phyloP scores from a whole-genome alignment of 2,888 invertebrate genomes.

The Pandemis heparana region DNA sequence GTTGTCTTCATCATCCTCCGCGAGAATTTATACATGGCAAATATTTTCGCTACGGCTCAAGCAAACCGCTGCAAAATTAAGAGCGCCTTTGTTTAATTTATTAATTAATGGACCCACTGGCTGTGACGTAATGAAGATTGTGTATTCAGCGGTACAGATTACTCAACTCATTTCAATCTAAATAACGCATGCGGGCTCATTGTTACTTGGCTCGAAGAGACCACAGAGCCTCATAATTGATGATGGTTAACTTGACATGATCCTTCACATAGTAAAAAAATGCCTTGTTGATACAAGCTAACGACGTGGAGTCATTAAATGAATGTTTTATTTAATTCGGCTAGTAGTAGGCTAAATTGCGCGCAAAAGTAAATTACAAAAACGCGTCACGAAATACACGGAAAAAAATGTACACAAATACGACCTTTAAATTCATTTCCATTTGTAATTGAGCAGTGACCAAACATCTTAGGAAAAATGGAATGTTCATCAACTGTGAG shows the following conservation, averaged over 20 bases:
- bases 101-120: conserved; percentile 82
- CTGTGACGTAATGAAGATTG: conserved; percentile 57
- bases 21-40: conserved; percentile 84
- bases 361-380: no score
- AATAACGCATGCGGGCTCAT: conserved; percentile 43
- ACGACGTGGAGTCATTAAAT: no score
- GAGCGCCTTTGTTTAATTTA: conserved; percentile 83
- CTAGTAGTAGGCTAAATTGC: no score
- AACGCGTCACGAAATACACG: no score
- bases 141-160: conserved; percentile 58
- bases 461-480: no score
- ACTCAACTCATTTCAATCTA: conserved; percentile 48
- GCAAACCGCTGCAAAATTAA: conserved; percentile 72
- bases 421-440: no score
- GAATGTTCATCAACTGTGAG: no score
- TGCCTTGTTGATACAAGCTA: no score
- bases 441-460: no score
- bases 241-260: not conserved
- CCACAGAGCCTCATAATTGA: not conserved
- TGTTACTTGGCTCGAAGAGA: not conserved
- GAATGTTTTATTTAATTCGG: no score
- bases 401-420: no score
- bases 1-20: conserved; percentile 82
- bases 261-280: no score
- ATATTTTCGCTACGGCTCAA: conserved; percentile 81